These are phyloP conservation scores for Apeltes quadracus DNA, from an alignment of 2,113 vertebrate genomes.

Conservation along the genomic window DNA sequence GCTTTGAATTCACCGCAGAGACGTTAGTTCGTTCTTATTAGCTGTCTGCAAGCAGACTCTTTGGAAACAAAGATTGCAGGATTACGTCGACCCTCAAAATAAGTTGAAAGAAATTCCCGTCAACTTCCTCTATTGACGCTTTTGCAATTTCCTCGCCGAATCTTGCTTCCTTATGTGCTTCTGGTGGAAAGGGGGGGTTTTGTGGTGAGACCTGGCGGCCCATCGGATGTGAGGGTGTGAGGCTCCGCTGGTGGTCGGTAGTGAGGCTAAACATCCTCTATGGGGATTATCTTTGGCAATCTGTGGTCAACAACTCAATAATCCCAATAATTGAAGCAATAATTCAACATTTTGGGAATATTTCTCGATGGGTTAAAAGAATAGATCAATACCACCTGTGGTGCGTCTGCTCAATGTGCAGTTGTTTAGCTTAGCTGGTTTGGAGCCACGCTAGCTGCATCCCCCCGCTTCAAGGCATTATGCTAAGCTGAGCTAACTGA, in stretches of 20 bases:
- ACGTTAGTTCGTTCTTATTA: neutral
- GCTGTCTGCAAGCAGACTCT: neutral
- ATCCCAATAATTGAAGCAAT: neutral
- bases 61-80: neutral
- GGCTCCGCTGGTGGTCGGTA: constrained; percentile 25
- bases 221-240: no score
- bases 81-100: neutral
- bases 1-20: neutral
- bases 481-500: neutral
- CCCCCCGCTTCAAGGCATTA: neutral
- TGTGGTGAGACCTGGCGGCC: neutral
- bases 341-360: neutral
- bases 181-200: neutral
- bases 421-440: neutral
- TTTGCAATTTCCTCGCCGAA: neutral
- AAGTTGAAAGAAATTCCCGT: neutral
- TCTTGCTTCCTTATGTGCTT: neutral
- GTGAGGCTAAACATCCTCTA: no score
- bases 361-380: no score
- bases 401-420: neutral
- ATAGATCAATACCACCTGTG: no score
- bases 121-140: neutral
- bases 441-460: neutral
- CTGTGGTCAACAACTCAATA: no score
- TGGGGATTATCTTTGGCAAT: no score